Conservation (phyloP, 1,140 invertebrate species). For the Drosophila ohnishii region DNA sequence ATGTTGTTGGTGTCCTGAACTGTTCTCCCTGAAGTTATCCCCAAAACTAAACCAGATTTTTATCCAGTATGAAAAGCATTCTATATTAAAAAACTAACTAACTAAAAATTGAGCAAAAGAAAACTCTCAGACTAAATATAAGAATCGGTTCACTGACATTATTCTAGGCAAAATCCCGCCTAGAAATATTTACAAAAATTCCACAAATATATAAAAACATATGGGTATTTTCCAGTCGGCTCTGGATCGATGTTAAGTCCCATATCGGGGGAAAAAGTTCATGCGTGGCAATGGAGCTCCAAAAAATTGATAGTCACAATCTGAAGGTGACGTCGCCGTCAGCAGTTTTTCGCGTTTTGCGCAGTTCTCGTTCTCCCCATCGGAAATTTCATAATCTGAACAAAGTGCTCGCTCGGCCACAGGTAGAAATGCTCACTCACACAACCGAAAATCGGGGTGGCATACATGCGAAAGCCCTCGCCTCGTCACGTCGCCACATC, state of each 20-base stretch:
- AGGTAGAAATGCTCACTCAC: conserved; percentile 17
- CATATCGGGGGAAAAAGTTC: conserved; percentile 39
- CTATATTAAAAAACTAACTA: no score
- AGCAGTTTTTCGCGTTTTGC: conserved; percentile 56
- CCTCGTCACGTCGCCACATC: conserved; percentile 48
- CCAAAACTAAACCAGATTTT: conserved; percentile 16
- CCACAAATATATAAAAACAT: background rate
- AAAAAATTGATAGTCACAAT: conserved; percentile 48
- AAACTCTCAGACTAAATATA: background rate
- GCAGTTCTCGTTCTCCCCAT: conserved; percentile 41
- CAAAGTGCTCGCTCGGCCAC: conserved; percentile 37
- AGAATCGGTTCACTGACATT: background rate
- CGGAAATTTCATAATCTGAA: conserved; percentile 56
- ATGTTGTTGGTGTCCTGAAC: conserved; percentile 1
- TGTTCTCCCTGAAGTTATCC: conserved; percentile 24
- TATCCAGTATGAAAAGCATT: no score
- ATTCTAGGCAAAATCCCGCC: background rate
- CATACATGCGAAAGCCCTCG: conserved; percentile 29
- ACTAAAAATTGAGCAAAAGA: no score
- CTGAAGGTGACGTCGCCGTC: conserved; percentile 50
- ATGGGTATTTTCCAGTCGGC: conserved; percentile 28
- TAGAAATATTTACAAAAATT: background rate
- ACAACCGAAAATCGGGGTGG: conserved; percentile 14
- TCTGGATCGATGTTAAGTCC: conserved; percentile 3
- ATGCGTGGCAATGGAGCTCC: conserved; percentile 49